These are phyloP conservation scores for Willisornis vidua DNA, from an alignment of 2,113 vertebrate genomes.

Conservation along the genomic window DNA sequence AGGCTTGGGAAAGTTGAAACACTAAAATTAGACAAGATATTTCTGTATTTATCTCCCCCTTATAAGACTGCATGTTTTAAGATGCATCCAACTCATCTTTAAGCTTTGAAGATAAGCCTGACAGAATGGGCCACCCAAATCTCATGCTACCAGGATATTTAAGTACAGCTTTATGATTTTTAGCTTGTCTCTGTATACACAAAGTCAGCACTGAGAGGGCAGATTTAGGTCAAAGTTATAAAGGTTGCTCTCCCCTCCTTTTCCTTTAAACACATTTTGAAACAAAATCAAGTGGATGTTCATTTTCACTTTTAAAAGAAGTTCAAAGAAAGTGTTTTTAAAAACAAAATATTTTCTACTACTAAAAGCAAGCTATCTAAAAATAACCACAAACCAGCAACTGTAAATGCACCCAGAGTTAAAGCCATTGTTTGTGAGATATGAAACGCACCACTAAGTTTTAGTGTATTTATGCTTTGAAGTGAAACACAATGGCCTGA, in stretches of 20 bases:
- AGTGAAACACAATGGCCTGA: conserved; percentile 58
- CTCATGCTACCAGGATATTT: neutral
- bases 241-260: neutral
- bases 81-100: neutral
- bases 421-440: conserved; percentile 48
- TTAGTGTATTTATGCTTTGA: conserved; percentile 67
- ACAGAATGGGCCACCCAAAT: neutral
- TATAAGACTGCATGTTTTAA: neutral
- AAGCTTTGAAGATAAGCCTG: neutral
- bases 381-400: conserved; percentile 38
- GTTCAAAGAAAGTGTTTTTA: neutral
- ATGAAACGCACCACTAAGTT: conserved; percentile 54
- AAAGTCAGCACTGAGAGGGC: neutral
- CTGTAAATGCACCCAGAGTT: neutral
- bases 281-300: neutral
- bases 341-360: neutral
- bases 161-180: neutral
- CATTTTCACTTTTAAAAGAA: neutral
- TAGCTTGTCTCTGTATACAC: neutral
- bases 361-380: conserved; percentile 2
- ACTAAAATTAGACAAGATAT: neutral
- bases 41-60: neutral
- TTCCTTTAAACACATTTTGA: neutral
- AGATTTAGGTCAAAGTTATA: neutral
- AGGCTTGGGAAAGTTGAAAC: neutral